Percentiles rank a stretch among this genome's conserved stretches.
Evolutionary conservation across 2,113 vertebrate species (phyloP).

Genomic region (cat (Felis catus)): DNA sequence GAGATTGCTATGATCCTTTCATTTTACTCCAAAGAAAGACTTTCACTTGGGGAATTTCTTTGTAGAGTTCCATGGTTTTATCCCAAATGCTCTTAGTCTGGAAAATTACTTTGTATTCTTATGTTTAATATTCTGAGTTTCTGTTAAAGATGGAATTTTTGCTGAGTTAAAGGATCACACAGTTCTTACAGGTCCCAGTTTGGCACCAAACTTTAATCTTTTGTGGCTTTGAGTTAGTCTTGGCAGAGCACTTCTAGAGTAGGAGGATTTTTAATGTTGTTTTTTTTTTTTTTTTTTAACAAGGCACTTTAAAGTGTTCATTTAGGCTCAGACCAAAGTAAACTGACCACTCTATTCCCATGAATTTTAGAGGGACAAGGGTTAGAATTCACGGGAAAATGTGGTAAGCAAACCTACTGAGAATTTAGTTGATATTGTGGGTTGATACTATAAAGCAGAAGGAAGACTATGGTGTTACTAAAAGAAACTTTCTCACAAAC

Average conservation of each 20-base stretch:
- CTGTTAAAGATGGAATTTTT: constrained; percentile 57
- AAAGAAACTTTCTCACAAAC: constrained; percentile 62
- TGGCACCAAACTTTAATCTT: constrained; percentile 63
- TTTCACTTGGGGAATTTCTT: constrained; percentile 56
- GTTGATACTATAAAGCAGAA: neutral
- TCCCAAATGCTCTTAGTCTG: constrained; percentile 36
- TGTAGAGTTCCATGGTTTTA: constrained; percentile 53
- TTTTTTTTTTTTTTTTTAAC: constrained; percentile 52
- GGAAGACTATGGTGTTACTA: neutral
- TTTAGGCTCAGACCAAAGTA: constrained; percentile 74
- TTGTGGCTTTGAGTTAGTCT: constrained; percentile 72
- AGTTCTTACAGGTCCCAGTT: constrained; percentile 62
- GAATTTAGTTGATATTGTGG: constrained; percentile 37
- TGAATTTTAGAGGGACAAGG: constrained; percentile 53
- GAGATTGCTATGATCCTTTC: constrained; percentile 43
- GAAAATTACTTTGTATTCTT: constrained; percentile 58
- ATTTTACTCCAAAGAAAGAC: constrained; percentile 31
- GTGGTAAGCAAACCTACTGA: constrained; percentile 61
- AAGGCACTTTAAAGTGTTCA: constrained; percentile 65
- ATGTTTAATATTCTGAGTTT: constrained; percentile 61
- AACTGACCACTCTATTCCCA: constrained; percentile 74
- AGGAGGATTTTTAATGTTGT: constrained; percentile 65
- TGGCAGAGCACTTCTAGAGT: constrained; percentile 67
- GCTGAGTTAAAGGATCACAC: constrained; percentile 61
- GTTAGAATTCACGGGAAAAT: constrained; percentile 64